phyloP scores from a whole-genome alignment of 1,140 invertebrate species.

The Zophobas atratus region DNA sequence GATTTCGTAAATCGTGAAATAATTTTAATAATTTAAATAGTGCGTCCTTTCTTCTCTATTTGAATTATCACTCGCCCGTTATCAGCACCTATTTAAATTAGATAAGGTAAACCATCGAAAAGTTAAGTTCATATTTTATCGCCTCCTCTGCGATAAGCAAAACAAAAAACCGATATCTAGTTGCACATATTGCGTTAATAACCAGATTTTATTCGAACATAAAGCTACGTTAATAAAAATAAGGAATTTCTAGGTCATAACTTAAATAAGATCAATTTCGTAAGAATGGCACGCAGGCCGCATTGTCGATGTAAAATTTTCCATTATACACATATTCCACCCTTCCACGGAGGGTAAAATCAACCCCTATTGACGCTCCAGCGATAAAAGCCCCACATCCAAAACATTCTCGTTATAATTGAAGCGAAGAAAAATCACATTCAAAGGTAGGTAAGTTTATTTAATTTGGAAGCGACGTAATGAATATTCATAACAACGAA shows the following conservation, averaged over 20 bases:
- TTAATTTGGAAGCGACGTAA: constrained; percentile 29
- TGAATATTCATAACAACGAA: constrained; percentile 36
- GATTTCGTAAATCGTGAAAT: too few relatives aligned
- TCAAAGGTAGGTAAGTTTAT: constrained; percentile 3
- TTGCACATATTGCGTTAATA: background rate
- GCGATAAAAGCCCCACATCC: background rate
- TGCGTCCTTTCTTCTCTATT: too few relatives aligned
- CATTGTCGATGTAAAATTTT: constrained; percentile 38
- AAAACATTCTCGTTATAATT: background rate
- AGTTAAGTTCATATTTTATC: background rate
- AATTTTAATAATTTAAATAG: too few relatives aligned
- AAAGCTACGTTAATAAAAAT: background rate
- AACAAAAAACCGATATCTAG: constrained; percentile 1
- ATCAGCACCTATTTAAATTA: too few relatives aligned
- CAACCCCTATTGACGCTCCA: constrained; percentile 13
- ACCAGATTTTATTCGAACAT: too few relatives aligned
- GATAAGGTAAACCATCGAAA: too few relatives aligned
- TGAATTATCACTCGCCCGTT: too few relatives aligned
- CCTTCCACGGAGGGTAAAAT: constrained; percentile 10
- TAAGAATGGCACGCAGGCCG: constrained; percentile 16
- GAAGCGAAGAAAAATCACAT: constrained; percentile 12
- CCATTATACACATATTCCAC: constrained; percentile 27
- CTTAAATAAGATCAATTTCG: constrained; percentile 36
- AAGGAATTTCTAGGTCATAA: constrained; percentile 27
- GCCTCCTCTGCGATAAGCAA: constrained; percentile 1